A percentile compares a stretch with the other conserved stretches of the same genome.
Evolutionary conservation across 1,140 invertebrate species (phyloP).

Genomic region (Drosophila punjabiensis): DNA sequence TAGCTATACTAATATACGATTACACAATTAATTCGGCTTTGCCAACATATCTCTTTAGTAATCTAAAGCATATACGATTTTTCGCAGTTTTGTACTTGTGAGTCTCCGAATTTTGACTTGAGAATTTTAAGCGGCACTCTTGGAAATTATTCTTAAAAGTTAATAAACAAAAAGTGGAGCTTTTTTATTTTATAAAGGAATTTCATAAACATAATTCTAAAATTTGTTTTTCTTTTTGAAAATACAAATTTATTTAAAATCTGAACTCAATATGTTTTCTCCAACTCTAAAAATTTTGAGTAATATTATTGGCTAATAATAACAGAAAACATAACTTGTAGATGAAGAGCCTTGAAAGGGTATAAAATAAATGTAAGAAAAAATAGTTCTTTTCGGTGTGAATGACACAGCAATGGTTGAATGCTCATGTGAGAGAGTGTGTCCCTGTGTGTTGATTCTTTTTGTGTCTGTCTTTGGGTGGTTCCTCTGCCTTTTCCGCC

Average conservation of each 20-base stretch:
- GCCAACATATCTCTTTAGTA: no score
- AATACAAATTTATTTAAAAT: no score
- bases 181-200: not conserved
- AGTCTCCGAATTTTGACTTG: not conserved
- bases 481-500: slow-evolving; percentile 41
- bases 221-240: no score
- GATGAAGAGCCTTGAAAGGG: slow-evolving; percentile 1
- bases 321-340: not conserved
- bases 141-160: not conserved
- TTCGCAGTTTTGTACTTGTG: not conserved
- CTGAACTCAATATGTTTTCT: no score
- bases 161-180: not conserved
- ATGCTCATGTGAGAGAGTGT: slow-evolving; percentile 25
- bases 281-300: not conserved
- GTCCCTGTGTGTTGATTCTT: slow-evolving; percentile 16
- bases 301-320: not conserved
- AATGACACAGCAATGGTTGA: slow-evolving; percentile 66
- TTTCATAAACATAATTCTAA: not conserved
- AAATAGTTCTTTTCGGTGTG: slow-evolving; percentile 60
- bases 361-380: slow-evolving; percentile 19
- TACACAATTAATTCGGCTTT: not conserved
- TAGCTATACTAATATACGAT: not conserved
- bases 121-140: not conserved
- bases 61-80: no score
- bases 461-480: slow-evolving; percentile 35